Base-by-base conservation (phyloP, 2,888 invertebrate genomes). In the Thymelicus sylvestris region DNA sequence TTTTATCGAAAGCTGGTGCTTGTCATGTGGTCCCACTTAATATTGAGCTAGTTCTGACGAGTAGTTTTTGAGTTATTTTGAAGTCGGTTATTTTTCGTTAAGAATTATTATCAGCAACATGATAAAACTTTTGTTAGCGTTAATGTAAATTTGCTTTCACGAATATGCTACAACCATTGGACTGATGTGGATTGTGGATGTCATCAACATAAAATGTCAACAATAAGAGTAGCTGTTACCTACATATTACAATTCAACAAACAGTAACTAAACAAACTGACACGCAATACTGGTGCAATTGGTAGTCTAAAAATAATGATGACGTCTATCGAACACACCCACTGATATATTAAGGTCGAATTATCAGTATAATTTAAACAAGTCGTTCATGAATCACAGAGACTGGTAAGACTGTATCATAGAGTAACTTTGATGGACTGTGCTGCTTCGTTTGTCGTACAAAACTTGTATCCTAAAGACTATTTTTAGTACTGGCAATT, bases 311-410 rank as follows among this genome's bases (percentile, higher is more conserved):
- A 66, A 66, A 71, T 71, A 66, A 71, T 19, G 13, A 52, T 87
- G 85, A 86, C 87, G 86, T 83, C 67, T 72, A 67, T 62, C 63
- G 77, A 80, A 85, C 87, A 88, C 88, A 81, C 87, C 88, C 88
- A 85, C 86, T 79, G 57, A 75, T 84, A 85, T 86, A n/a, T n/a
- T n/a, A 84, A 82, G 76, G 77, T 77, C 69, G 78, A 80, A 80
- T 81, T 81, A 80, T 80, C 78, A 38, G 78, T 77, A 74, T 78
- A 76, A 73, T 65, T 61, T 19, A 74, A 70, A 76, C 72, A 71
- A 71, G 62, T 44, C 8, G 60, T 52, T n/a, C 44, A 47, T 68
- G 68, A 68, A 38, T 68, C 68, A 68, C 19, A 0, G 12, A 8
- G 7, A 44, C 47, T 15, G 8, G 8, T 55, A 15, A 55, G 19